Base-by-base conservation (phyloP, 2,797 vertebrate species). In the Antrozous pallidus region DNA sequence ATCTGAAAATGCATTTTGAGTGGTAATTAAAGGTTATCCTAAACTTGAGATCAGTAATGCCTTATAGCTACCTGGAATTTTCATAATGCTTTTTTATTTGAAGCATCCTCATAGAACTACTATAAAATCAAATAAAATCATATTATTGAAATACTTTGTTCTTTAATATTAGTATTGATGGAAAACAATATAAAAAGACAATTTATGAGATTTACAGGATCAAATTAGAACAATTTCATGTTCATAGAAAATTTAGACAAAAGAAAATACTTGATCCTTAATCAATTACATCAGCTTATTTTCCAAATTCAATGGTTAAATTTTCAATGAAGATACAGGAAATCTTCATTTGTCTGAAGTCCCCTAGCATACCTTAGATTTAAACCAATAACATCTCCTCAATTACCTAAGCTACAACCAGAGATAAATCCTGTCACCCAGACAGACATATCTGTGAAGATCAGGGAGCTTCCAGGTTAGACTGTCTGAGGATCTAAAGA, bases 161-260 rank as follows among this genome's bases (percentile, higher is more conserved):
- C 65, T 58, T 80, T 65, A 45, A 82, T 26, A 71, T 8, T 87
- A 38, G 6, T 87, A 38, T 79, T 83, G 83, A 95, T 47, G 67
- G 31, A 33, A 92, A 92, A 87, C 38, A 75, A 88, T n/a, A 65
- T n/a, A 78, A 83, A 88, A 90, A 33, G 65, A 49, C 9, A 89
- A 69, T 67, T 89, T 88, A 61, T 90, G 47, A 2, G 22, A 86
- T 73, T 82, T 82, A 74, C 28, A 87, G 54, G 31, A 73, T 69
- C 17, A 77, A 80, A 31, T 51, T 40, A 17, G 20, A 89, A n/a
- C 31, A 61, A 45, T 69, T 92, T 92, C 58, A 79, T 54, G 63
- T n/a, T 49, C 61, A 75, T 24, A 88, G 61, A 80, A 92, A 61
- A 42, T 31, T 38, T 85, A 85, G 40, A 63, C 40, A 91, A 94